Percentiles rank a stretch among this genome's conserved stretches.
These are phyloP conservation scores for Onychomys leucogaster DNA, from an alignment of 2,797 vertebrate genomes.

Conservation along the genomic window DNA sequence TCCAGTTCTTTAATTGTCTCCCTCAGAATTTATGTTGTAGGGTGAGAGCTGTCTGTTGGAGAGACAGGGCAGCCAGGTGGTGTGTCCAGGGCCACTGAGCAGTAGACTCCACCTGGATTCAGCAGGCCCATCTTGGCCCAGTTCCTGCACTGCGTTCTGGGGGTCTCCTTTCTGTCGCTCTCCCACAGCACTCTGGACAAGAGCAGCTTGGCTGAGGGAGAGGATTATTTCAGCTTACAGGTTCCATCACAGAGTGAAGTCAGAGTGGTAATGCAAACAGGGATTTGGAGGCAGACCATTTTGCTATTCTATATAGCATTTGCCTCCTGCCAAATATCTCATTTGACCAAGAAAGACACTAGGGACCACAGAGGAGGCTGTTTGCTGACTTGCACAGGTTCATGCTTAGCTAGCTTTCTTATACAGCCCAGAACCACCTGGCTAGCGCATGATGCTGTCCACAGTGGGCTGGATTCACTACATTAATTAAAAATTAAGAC, in stretches of 20 bases:
- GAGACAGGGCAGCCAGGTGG: neutral
- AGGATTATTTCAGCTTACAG: neutral
- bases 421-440: neutral
- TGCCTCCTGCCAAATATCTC: neutral
- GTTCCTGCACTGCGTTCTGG: neutral
- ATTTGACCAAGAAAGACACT: neutral
- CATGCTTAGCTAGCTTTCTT: neutral
- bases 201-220: neutral
- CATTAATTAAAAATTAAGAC: neutral
- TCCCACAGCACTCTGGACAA: neutral
- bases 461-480: neutral
- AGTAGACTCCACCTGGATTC: neutral
- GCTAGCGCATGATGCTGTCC: neutral
- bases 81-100: accelerated
- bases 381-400: neutral
- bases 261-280: neutral
- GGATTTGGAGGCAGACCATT: neutral
- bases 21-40: neutral
- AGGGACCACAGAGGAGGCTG: neutral
- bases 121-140: neutral
- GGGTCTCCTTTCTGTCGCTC: neutral
- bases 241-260: neutral
- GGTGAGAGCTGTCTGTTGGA: neutral
- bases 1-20: neutral
- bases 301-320: neutral